Percentiles rank a stretch among this genome's conserved stretches.
These are phyloP conservation scores for Squalus acanthias DNA, from an alignment of 2,797 vertebrate species.

Conservation along the genomic window DNA sequence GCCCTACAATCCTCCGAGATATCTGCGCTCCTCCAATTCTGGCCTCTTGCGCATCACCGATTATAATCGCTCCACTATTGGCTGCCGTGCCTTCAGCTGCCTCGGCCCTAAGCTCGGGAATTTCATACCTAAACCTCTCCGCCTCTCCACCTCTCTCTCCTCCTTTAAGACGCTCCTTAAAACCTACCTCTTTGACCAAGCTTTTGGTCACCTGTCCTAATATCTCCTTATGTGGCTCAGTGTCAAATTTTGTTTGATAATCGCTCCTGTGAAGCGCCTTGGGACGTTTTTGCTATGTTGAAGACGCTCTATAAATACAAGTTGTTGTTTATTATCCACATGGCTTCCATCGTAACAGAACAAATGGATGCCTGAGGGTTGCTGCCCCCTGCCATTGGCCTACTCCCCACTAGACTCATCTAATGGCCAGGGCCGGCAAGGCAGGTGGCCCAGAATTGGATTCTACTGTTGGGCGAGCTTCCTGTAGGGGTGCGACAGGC, in stretches of 20 bases:
- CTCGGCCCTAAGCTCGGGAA: background rate
- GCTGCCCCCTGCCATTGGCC: too few relatives aligned
- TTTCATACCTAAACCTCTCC: background rate
- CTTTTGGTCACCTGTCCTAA: too few relatives aligned
- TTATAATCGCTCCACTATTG: background rate
- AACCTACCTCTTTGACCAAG: background rate
- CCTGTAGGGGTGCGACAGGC: too few relatives aligned
- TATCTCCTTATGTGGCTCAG: too few relatives aligned
- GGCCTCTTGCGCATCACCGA: background rate
- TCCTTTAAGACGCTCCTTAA: background rate
- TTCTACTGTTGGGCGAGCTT: too few relatives aligned
- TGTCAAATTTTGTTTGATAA: background rate
- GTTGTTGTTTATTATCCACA: background rate
- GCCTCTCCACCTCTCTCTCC: background rate
- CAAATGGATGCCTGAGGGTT: too few relatives aligned
- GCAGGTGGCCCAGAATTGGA: too few relatives aligned
- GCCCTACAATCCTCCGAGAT: background rate
- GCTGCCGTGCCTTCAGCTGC: background rate
- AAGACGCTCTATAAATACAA: background rate
- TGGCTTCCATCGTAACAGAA: background rate
- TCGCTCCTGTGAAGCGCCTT: too few relatives aligned
- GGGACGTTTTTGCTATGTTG: background rate
- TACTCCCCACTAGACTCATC: too few relatives aligned
- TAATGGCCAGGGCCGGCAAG: too few relatives aligned
- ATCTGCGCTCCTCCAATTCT: background rate